Evolutionary conservation across 1,140 invertebrate genomes (phyloP).

Genomic region (Chionoecetes opilio): DNA sequence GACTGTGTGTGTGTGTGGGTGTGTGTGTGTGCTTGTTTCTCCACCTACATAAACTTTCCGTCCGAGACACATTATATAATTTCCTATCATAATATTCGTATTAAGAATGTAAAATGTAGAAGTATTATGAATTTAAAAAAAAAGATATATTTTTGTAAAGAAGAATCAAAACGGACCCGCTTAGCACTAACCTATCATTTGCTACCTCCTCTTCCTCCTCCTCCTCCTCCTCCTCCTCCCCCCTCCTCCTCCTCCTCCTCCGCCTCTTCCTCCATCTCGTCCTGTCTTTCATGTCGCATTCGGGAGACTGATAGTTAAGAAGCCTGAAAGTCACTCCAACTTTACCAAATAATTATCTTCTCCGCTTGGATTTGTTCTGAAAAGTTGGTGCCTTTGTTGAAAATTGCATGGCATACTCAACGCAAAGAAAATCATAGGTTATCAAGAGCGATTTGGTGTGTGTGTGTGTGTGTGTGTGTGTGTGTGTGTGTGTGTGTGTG

Average conservation of each 20-base stretch:
- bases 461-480: too few species aligned
- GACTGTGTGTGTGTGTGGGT: conserved; percentile 46
- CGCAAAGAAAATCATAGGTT: not conserved
- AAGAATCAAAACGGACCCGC: too few species aligned
- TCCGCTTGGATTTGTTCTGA: not conserved
- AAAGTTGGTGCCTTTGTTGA: not conserved
- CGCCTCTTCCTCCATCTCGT: not conserved
- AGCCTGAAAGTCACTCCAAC: conserved; percentile 18
- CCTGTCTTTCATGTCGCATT: conserved; percentile 16
- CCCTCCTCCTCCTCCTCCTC: not conserved
- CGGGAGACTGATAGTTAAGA: not conserved
- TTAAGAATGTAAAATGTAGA: too few species aligned
- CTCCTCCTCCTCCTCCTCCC: not conserved
- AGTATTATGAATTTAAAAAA: too few species aligned
- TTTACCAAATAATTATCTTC: not conserved
- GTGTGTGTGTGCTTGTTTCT: conserved; percentile 30
- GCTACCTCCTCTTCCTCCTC: not conserved
- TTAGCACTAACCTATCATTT: not conserved
- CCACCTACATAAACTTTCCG: too few species aligned
- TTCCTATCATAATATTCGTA: too few species aligned
- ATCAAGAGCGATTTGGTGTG: too few species aligned
- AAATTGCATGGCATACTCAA: not conserved
- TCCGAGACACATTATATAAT: too few species aligned
- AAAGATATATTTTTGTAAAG: not conserved
- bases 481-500: too few species aligned